Percentiles rank a stretch among this genome's conserved stretches.
phyloP scores from a whole-genome alignment of 2,888 invertebrate genomes.

The Leistus spinibarbis region DNA sequence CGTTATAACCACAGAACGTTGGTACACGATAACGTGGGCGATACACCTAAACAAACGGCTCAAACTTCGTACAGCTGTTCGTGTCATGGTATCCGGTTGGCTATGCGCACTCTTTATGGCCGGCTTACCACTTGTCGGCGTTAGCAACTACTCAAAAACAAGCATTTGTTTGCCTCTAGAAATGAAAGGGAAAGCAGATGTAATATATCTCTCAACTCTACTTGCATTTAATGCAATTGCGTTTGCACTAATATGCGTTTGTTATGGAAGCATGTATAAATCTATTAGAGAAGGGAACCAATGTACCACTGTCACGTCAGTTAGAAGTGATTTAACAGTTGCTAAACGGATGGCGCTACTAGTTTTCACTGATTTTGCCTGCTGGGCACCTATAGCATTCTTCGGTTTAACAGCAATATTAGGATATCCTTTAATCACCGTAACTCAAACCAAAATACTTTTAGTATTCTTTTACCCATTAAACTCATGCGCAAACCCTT shows the following conservation, averaged over 20 bases:
- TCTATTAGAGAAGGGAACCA: constrained; percentile 63
- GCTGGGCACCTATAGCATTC: constrained; percentile 70
- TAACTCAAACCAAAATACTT: constrained; percentile 61
- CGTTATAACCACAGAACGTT: constrained; percentile 68
- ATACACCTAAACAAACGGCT: constrained; percentile 67
- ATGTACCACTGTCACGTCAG: constrained; percentile 58
- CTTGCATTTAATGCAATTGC: constrained; percentile 67
- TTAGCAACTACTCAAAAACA: constrained; percentile 69
- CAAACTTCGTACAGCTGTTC: constrained; percentile 62
- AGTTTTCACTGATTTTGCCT: constrained; percentile 69
- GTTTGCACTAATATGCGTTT: constrained; percentile 67
- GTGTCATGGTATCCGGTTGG: constrained; percentile 67
- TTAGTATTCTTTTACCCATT: constrained; percentile 72
- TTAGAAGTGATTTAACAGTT: constrained; percentile 59
- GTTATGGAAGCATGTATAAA: constrained; percentile 68
- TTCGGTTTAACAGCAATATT: constrained; percentile 69
- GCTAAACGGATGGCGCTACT: constrained; percentile 71
- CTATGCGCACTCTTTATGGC: constrained; percentile 64
- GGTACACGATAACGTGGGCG: constrained; percentile 66
- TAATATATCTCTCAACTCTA: constrained; percentile 63
- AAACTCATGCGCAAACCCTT: constrained; percentile 73
- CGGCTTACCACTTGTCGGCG: constrained; percentile 65
- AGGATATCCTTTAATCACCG: constrained; percentile 66
- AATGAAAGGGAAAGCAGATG: constrained; percentile 60
- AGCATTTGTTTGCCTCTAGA: constrained; percentile 72